Base-by-base conservation (phyloP, 2,888 invertebrate genomes). In the Papilio elwesi region DNA sequence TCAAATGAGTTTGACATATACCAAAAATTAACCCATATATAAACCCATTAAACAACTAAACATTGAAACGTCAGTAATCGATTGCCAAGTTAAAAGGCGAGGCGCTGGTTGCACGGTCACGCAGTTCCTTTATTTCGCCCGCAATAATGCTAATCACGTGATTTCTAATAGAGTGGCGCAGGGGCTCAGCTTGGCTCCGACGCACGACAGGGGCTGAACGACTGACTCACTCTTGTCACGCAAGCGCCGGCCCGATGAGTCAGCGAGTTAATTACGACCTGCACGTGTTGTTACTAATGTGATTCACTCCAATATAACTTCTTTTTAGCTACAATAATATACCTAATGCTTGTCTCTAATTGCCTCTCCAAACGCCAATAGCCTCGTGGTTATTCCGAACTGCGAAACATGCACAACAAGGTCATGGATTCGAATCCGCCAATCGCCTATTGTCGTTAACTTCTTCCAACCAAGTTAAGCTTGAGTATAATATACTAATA, bases 221-320 rank as follows among this genome's bases (percentile, higher is more conserved):
- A 53, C 64, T 79, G 79, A 79, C 48, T 78, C 78, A 79, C 70
- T 38, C 47, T 26, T 38, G 77, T 77, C 79, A 78, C 78, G 79
- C 79, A 36, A 74, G n/a, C 49, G 48, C 36, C 71, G 66, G 73
- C 47, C 15, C 64, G 71, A 52, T 74, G 75, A 75, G 70, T 77
- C 75, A 73, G 49, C 26, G 48, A 55, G 57, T 73, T 64, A 64
- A 64, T 68, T 73, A 63, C 16, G 16, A 15, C 49, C 53, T 26
- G 63, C 68, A 57, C 68, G 72, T 73, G 68, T 57, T 43, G 26
- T 16, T 16, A 47, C n/a, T 10, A 43, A 51, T 57, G 38, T 72
- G 72, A 67, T 26, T 71, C 71, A 71, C 62, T 59, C 52, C 10
- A 36, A 2, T 8, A 38, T 52, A 48, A 57, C 38, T 62, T 0